phyloP scores from a whole-genome alignment of 2,888 invertebrate species.

The Epicampocera succincta region DNA sequence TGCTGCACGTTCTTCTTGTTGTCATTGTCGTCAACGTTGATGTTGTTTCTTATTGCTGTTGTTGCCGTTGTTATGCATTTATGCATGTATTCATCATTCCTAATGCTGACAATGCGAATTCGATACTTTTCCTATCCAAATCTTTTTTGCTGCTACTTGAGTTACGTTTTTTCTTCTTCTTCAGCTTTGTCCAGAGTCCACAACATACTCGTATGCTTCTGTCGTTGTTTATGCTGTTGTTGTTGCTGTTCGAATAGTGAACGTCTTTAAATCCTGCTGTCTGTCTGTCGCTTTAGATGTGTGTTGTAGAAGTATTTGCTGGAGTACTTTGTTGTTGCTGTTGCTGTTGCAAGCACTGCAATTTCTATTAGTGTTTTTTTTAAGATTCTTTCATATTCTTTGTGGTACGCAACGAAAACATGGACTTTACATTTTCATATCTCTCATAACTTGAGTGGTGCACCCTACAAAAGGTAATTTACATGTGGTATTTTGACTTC shows the following conservation, averaged over 20 bases:
- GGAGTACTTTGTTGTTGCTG: constrained; percentile 30
- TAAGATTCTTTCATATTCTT: constrained; percentile 3
- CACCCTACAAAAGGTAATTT: constrained; percentile 16
- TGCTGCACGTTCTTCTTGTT: constrained; percentile 63
- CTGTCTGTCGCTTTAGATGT: constrained; percentile 20
- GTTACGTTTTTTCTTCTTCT: neutral
- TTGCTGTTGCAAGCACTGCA: constrained; percentile 26
- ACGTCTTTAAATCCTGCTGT: constrained; percentile 14
- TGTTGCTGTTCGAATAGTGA: constrained; percentile 28
- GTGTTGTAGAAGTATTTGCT: constrained; percentile 20
- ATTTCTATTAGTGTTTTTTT: constrained; percentile 8
- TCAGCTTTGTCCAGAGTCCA: constrained; percentile 5
- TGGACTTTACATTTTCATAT: constrained; percentile 28
- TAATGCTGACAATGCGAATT: constrained; percentile 77
- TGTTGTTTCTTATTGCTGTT: constrained; percentile 18
- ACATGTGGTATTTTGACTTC: too few relatives aligned
- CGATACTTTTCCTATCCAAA: constrained; percentile 74
- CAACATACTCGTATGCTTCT: constrained; percentile 3
- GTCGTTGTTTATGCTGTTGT: constrained; percentile 24
- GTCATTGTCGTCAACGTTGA: constrained; percentile 45
- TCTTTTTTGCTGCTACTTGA: constrained; percentile 73
- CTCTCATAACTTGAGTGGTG: neutral
- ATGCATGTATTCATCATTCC: constrained; percentile 61
- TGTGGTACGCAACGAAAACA: constrained; percentile 34
- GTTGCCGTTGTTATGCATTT: constrained; percentile 30